Percentiles rank a stretch among this genome's conserved stretches.
These are phyloP conservation scores for Gymnoscopelus microlampas DNA, from an alignment of 2,797 vertebrate species.

Conservation along the genomic window DNA sequence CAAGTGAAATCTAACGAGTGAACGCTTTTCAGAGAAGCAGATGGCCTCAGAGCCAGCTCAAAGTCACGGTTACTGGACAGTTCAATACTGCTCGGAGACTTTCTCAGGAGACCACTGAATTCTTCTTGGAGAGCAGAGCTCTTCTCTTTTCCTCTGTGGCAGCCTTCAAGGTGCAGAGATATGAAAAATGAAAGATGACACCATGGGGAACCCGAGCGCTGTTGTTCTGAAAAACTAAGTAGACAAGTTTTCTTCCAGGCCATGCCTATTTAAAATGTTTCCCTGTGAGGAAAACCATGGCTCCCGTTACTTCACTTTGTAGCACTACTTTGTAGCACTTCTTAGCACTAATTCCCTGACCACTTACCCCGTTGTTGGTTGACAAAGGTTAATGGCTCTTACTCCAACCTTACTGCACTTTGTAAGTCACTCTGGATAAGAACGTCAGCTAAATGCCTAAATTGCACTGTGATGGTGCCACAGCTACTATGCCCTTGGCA, in stretches of 20 bases:
- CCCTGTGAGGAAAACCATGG: background rate
- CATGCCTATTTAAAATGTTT: constrained; percentile 58
- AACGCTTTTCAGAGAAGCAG: constrained; percentile 52
- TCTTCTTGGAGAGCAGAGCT: constrained; percentile 61
- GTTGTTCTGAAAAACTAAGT: constrained; percentile 60
- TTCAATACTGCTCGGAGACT: constrained; percentile 71
- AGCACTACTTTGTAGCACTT: too few relatives aligned
- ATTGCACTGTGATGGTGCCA: too few relatives aligned
- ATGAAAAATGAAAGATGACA: constrained; percentile 79
- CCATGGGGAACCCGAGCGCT: constrained; percentile 57
- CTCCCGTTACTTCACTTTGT: too few relatives aligned
- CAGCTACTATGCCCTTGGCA: too few relatives aligned
- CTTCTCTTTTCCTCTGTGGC: constrained; percentile 67
- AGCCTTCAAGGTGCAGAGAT: constrained; percentile 79
- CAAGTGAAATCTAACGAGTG: constrained; percentile 39
- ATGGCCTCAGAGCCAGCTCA: constrained; percentile 64
- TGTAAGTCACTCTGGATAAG: too few relatives aligned
- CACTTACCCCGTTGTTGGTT: too few relatives aligned
- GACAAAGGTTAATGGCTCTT: too few relatives aligned
- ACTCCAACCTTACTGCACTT: too few relatives aligned
- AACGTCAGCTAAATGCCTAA: too few relatives aligned
- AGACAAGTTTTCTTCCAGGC: constrained; percentile 53
- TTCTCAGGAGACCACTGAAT: constrained; percentile 73
- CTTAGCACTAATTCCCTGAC: too few relatives aligned
- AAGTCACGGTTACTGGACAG: constrained; percentile 74